Percentiles rank a stretch among this genome's conserved stretches.
These are phyloP conservation scores for Irena cyanogastra DNA, from an alignment of 2,113 vertebrate species.

Conservation along the genomic window DNA sequence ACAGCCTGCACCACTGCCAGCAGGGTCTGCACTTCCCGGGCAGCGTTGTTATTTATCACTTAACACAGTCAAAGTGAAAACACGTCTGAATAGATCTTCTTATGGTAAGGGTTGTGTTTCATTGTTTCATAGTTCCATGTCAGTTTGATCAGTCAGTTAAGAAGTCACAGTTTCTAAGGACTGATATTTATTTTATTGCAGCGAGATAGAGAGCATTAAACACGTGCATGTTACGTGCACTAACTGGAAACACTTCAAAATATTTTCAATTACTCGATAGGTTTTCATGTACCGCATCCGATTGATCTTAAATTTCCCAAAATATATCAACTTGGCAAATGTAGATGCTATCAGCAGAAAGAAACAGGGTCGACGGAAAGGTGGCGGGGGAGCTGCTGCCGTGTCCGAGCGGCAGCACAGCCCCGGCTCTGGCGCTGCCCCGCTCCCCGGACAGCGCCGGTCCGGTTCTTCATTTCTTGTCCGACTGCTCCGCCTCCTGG, in stretches of 20 bases:
- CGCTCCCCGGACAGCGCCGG: no score
- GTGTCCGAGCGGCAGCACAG: not conserved
- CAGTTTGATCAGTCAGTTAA: not conserved
- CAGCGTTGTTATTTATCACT: no score
- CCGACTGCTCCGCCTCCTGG: slow-evolving; percentile 59
- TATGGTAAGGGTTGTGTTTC: not conserved
- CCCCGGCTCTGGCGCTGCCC: no score
- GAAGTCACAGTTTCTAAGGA: not conserved
- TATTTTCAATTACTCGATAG: not conserved
- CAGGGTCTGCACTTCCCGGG: rapidly evolving
- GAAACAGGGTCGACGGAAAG: no score
- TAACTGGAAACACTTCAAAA: not conserved
- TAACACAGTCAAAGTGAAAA: not conserved
- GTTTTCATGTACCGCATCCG: not conserved
- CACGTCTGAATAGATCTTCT: not conserved
- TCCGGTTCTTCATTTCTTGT: slow-evolving; percentile 34
- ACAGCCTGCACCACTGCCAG: rapidly evolving
- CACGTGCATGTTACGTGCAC: not conserved
- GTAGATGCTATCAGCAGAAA: not conserved
- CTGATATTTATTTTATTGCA: not conserved
- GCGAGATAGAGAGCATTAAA: not conserved
- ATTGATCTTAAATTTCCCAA: not conserved
- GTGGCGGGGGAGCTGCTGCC: not conserved
- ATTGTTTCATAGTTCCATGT: not conserved
- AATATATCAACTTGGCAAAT: not conserved